Conservation (phyloP, 2,888 invertebrate genomes). For the Mimachlamys varia region DNA sequence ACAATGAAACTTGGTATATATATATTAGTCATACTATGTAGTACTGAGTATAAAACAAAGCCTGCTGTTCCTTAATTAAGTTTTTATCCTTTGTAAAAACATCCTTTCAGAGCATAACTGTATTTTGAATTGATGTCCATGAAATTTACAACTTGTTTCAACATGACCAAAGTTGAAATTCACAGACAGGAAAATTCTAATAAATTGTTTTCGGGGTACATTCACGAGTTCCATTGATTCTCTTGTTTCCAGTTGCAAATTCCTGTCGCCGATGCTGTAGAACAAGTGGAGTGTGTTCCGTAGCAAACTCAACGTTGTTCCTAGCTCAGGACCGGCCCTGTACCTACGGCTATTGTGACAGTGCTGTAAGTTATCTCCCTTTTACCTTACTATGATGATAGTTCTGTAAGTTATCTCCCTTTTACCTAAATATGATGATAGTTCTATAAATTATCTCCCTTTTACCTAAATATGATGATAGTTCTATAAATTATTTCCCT, state of each 20-base stretch:
- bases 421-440: neutral
- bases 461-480: neutral
- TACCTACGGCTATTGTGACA: slow-evolving; percentile 94
- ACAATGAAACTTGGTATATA: no score
- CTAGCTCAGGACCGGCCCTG: slow-evolving; percentile 86
- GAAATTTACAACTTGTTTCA: no score
- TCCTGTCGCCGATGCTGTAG: slow-evolving; percentile 96
- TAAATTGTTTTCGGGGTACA: no score
- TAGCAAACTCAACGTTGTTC: slow-evolving; percentile 51
- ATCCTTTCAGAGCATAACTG: no score
- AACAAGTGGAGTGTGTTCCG: slow-evolving; percentile 54
- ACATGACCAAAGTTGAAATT: no score
- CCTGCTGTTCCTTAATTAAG: no score
- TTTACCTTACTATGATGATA: neutral
- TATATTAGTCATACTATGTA: no score
- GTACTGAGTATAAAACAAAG: no score
- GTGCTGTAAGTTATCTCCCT: slow-evolving; percentile 59
- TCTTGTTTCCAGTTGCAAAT: slow-evolving; percentile 88
- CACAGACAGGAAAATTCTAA: no score
- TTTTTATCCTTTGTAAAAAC: no score
- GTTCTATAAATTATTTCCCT: neutral
- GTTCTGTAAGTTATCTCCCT: neutral
- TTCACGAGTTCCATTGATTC: no score
- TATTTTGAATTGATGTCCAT: no score
- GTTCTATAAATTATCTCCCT: neutral